Evolutionary conservation across 2,888 invertebrate genomes (phyloP).

Genomic region (Callyntrura sp.): DNA sequence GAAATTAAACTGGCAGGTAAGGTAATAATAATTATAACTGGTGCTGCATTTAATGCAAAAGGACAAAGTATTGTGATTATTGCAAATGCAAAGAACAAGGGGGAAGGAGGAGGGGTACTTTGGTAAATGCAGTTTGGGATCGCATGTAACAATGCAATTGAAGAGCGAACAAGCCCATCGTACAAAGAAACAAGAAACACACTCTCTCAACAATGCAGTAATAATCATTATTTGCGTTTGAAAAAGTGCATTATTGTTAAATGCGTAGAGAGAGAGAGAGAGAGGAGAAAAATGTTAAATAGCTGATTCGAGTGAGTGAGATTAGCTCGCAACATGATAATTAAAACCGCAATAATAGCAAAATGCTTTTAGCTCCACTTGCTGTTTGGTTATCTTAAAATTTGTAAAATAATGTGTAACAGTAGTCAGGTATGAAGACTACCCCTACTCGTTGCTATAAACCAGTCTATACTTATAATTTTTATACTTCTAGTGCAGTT

Average conservation of each 20-base stretch:
- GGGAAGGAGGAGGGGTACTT: background rate
- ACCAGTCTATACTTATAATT: conserved; percentile 12
- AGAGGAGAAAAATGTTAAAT: conserved; percentile 67
- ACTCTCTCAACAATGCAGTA: conserved; percentile 23
- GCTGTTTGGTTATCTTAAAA: conserved; percentile 42
- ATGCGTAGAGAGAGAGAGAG: conserved; percentile 16
- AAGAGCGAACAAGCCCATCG: conserved; percentile 22
- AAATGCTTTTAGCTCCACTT: conserved; percentile 67
- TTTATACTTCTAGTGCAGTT: background rate
- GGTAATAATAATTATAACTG: background rate
- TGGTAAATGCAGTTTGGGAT: background rate
- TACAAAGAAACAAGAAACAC: conserved; percentile 12
- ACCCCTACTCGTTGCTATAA: background rate
- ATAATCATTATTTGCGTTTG: background rate
- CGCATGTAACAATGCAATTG: conserved; percentile 68
- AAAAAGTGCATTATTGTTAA: conserved; percentile 28
- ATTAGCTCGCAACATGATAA: conserved; percentile 74
- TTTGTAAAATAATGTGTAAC: conserved; percentile 36
- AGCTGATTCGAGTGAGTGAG: conserved; percentile 71
- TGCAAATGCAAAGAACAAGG: background rate
- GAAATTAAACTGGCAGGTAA: background rate
- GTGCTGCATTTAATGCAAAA: background rate
- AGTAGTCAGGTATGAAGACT: conserved; percentile 35
- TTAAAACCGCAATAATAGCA: conserved; percentile 75
- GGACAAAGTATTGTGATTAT: background rate